Conservation (phyloP, 2,113 vertebrate genomes). For the Hemicordylus capensis region DNA sequence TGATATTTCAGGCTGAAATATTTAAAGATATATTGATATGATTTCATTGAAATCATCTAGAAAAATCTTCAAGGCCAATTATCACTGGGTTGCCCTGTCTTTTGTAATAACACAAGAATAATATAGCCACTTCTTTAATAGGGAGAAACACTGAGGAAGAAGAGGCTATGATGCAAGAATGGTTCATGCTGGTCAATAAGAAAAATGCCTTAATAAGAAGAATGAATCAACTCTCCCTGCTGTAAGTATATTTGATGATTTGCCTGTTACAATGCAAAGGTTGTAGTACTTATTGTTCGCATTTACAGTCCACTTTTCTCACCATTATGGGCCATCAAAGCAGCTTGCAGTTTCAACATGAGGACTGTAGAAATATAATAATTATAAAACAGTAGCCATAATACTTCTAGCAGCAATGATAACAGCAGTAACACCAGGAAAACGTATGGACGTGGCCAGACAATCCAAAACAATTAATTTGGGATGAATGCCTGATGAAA, state of each 20-base stretch:
- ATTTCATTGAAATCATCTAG: neutral
- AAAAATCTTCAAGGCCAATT: neutral
- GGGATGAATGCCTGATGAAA: too few species aligned
- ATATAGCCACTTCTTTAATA: constrained; percentile 66
- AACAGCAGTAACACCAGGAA: too few species aligned
- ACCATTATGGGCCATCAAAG: too few species aligned
- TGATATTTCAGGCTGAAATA: too few species aligned
- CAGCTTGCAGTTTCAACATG: too few species aligned
- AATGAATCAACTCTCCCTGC: constrained; percentile 98
- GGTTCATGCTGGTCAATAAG: constrained; percentile 99
- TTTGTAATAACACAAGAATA: constrained; percentile 14
- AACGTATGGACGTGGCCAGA: too few species aligned
- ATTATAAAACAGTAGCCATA: too few species aligned
- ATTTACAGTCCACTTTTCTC: too few species aligned
- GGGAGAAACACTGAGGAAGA: constrained; percentile 98
- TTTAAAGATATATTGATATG: neutral
- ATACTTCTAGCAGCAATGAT: too few species aligned
- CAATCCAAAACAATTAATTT: too few species aligned
- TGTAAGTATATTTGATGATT: constrained; percentile 81
- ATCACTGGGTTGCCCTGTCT: neutral
- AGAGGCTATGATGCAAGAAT: constrained; percentile 99
- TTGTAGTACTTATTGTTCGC: too few species aligned
- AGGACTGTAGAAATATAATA: too few species aligned
- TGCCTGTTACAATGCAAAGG: neutral
- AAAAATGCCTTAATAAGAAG: constrained; percentile 98